Evolutionary conservation across 2,113 vertebrate genomes (phyloP), one percentile per base, ranked within the genome.

Genomic region (Numenius arquata): DNA sequence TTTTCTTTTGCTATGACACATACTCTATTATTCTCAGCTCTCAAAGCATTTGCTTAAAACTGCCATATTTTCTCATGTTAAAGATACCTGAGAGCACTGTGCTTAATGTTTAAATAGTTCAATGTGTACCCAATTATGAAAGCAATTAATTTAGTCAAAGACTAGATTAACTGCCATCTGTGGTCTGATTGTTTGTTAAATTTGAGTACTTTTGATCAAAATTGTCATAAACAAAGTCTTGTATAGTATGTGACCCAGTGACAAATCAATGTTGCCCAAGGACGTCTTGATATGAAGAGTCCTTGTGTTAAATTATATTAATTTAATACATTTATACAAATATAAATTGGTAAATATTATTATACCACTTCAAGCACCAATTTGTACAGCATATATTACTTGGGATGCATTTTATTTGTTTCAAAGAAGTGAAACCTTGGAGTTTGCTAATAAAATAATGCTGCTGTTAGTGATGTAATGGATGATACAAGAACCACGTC

Each of bases 111-210:
- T 96, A 88, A 96, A 92, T 77, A 92, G 36, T 53, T 95, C 80
- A 63, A 88, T 91, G 80, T 93, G 95, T 92, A 95, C 56, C 48
- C 90, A 92, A 89, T 96, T 96, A 97, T 58, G 81, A 96, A 96
- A 93, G 66, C 80, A 93, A 96, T 95, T 96, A 95, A 90, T 96
- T 93, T 87, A 89, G 73, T 93, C 30, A 65, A 93, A 92, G 70
- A 76, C 76, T 92, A 96, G 86, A 94, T 93, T 95, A 96, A 91
- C 90, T 87, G 41, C 90, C 94, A 95, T 93, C 90, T 96, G 95
- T 91, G 94, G 70, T 70, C 95, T 85, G 73, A 86, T 93, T 93
- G 71, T 96, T 93, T 94, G 76, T 92, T 91, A 96, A 96, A 89
- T 93, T 89, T 93, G 66, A 93, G 65, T 94, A 72, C 65, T 95